phyloP scores from a whole-genome alignment of 2,888 invertebrate genomes.

The Cotesia congregata region DNA sequence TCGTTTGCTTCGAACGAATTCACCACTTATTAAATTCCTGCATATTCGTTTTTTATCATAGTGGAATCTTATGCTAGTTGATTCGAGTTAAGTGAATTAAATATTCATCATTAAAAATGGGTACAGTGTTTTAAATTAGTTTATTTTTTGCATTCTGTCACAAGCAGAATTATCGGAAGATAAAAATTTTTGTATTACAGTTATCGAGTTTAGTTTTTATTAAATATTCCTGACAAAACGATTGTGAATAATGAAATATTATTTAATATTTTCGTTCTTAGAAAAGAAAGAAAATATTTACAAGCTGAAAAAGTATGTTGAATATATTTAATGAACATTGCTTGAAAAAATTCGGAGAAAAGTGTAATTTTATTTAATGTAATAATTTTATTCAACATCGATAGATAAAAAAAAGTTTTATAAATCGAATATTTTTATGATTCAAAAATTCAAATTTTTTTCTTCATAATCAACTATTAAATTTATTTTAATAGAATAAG shows the following conservation, averaged over 20 bases:
- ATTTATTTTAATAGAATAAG: too few species aligned
- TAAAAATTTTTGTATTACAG: background rate
- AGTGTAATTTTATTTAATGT: too few species aligned
- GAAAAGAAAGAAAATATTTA: too few species aligned
- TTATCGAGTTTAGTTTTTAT: background rate
- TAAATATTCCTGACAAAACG: background rate
- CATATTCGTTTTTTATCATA: background rate
- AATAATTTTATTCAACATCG: too few species aligned
- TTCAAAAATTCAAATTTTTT: too few species aligned
- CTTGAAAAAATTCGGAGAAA: too few species aligned
- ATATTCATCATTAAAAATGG: conserved; percentile 3
- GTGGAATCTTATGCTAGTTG: background rate
- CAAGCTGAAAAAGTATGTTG: too few species aligned
- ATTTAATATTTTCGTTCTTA: background rate
- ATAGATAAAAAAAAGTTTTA: too few species aligned
- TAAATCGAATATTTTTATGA: too few species aligned
- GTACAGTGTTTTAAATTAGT: background rate
- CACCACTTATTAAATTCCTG: background rate
- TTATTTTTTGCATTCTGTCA: background rate
- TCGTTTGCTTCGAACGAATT: conserved; percentile 44
- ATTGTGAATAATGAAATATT: background rate
- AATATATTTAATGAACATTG: too few species aligned
- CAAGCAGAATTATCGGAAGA: background rate
- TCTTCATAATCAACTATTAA: too few species aligned
- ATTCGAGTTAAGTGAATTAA: background rate